These are phyloP conservation scores for Bruchidius siliquastri DNA, from an alignment of 2,888 invertebrate genomes.

Conservation along the genomic window DNA sequence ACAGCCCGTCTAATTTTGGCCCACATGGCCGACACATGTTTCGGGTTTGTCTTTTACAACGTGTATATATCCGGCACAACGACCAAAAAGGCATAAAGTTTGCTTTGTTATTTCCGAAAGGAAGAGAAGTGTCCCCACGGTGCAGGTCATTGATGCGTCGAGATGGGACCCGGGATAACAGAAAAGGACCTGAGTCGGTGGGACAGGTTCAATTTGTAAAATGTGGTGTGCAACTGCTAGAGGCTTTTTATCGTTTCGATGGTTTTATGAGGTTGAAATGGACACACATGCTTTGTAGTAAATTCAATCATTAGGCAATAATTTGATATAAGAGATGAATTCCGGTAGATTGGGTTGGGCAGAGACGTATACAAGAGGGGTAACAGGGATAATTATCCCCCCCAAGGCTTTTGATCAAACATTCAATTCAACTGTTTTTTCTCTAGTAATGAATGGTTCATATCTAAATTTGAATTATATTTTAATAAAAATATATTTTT, in stretches of 20 bases:
- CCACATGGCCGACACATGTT: background rate
- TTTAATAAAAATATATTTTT: too few relatives aligned
- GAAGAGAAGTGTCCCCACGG: background rate
- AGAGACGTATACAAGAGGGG: too few relatives aligned
- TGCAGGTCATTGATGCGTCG: background rate
- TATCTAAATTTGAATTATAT: too few relatives aligned
- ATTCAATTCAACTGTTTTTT: too few relatives aligned
- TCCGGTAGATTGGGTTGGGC: too few relatives aligned
- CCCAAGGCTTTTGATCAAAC: too few relatives aligned
- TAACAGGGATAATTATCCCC: too few relatives aligned
- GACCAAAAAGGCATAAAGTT: background rate
- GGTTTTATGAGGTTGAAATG: background rate
- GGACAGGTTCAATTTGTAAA: background rate
- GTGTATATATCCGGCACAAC: background rate
- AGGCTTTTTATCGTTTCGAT: background rate
- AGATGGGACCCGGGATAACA: background rate
- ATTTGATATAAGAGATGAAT: too few relatives aligned
- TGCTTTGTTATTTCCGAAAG: background rate
- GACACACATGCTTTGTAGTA: too few relatives aligned
- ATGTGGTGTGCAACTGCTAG: background rate
- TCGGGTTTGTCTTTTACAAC: background rate
- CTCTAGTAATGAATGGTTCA: too few relatives aligned
- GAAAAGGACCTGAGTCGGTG: background rate
- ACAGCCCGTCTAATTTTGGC: background rate
- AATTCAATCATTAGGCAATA: too few relatives aligned